Evolutionary conservation across 2,888 invertebrate genomes (phyloP), one percentile per base, ranked within the genome.

Genomic region (Polydrusus cervinus): DNA sequence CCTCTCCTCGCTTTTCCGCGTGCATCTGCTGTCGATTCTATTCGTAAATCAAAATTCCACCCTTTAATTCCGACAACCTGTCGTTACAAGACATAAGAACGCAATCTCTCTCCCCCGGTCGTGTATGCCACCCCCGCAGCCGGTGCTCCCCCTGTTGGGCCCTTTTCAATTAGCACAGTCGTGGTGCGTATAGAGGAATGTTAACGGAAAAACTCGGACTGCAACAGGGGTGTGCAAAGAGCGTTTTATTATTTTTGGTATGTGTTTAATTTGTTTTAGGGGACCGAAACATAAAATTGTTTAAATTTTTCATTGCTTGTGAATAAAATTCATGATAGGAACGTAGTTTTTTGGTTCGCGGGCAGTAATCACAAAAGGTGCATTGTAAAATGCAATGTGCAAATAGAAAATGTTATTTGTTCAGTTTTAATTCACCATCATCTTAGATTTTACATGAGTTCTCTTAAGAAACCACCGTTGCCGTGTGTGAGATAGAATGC

Each of bases 41-140:
- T 87, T 87, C 87, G 87, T 87, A 87, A 87, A 87, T 87, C 87
- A 87, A 87, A 87, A 86, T 87, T 82, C 82, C 83, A 83, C 83
- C 84, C 84, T 84, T 83, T 83, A 79, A 80, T 80, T 78, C 80
- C 79, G 79, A 71, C 78, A 78, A 80, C 81, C 81, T 82, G 81
- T 80, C 82, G 79, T 78, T 79, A 80, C 77, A 76, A 79, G 80
- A 79, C 78, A 76, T 77, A 80, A 79, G 78, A 79, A 79, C 80
- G 79, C 78, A 79, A 78, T 76, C 76, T 77, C 78, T 75, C 75
- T 74, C 76, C 68, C 71, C 71, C 38, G 57, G 57, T 60, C 57
- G 57, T 38, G 57, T 74, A 68, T 65, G 53, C 64, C 76, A 20
- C 74, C 71, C 66, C 30, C 65, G 61, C 64, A 47, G 38, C 53